A percentile compares a stretch with the other conserved stretches of the same genome.
Evolutionary conservation across 1,140 invertebrate genomes (phyloP).

Genomic region (Aplysia californica): DNA sequence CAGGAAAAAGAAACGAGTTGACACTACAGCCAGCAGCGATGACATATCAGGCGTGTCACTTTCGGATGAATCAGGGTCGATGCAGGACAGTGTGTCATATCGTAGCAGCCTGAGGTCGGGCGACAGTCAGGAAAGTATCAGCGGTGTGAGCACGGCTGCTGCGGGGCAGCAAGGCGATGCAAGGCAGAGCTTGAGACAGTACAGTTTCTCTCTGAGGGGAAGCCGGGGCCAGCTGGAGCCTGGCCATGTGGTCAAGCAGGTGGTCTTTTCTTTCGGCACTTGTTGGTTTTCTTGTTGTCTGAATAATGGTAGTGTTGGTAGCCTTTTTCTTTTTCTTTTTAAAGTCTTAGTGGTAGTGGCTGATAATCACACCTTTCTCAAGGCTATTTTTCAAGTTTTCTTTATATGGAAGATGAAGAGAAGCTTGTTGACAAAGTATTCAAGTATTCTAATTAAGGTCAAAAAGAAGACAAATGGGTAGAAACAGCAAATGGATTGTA

Average conservation of each 20-base stretch:
- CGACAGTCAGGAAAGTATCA: not conserved
- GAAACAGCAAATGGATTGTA: no score
- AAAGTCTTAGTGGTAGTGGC: not conserved
- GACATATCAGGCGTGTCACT: not conserved
- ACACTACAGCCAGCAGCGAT: not conserved
- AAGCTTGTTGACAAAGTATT: no score
- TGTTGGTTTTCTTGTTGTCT: not conserved
- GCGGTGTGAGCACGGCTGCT: no score
- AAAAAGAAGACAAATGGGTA: no score
- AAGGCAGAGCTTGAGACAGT: constrained; percentile 5
- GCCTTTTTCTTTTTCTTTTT: not conserved
- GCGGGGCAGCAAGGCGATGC: no score
- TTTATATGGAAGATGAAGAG: no score
- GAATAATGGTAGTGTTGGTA: not conserved
- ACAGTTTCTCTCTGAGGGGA: not conserved
- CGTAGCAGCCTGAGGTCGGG: not conserved
- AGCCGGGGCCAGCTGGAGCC: not conserved
- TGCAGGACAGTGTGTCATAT: no score
- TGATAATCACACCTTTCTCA: not conserved
- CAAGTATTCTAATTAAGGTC: no score
- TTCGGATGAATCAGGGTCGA: not conserved
- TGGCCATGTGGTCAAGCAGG: not conserved
- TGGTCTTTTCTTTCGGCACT: not conserved
- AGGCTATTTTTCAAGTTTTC: no score
- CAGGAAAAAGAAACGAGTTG: not conserved